Base-by-base conservation (phyloP, 2,113 vertebrate genomes). In the Myrmecobius fasciatus region DNA sequence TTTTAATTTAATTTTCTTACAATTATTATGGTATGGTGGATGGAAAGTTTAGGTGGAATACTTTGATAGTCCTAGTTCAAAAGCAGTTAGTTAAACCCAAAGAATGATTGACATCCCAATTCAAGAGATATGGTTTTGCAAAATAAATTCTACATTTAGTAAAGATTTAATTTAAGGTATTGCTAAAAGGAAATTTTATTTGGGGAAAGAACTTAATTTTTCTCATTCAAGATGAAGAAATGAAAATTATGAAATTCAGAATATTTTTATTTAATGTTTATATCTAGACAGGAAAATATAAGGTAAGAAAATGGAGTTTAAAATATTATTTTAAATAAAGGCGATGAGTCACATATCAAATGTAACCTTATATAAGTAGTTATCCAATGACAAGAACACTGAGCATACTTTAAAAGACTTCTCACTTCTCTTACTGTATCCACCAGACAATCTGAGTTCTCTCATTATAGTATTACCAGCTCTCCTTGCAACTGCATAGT, bases 1-100 rank as follows among this genome's bases (percentile, higher is more conserved):
- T n/a, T 97, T 20, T 75, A 25, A 48, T 91, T 90, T 91, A 43
- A 83, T 94, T 94, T 48, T 94, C 26, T 43, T 91, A 47, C 67
- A 93, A 93, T 14, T 89, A 92, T 93, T 49, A 51, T 92, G 67
- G 10, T 89, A 89, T 53, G 8, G 26, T 17, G 91, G 48, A 48
- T 43, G 46, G 43, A 88, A 17, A 51, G 0, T 43, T 47, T 91
- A 52, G 94, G 25, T 92, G 31, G 22, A 90, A 31, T 67, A 95
- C 14, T 60, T 56, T 93, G 67, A 93, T 24, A 43, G 31, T 53
- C 10, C 53, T 91, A 43, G 25, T 95, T 90, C 25, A 90, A 2
- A 94, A 28, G 8, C 22, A 52, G 91, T 8, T 83, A 93, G 53
- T 53, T 90, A 95, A 91, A 67, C 20, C 6, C 67, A 83, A 83